phyloP scores from a whole-genome alignment of 2,888 invertebrate species.

The Drymonia ruficornis region DNA sequence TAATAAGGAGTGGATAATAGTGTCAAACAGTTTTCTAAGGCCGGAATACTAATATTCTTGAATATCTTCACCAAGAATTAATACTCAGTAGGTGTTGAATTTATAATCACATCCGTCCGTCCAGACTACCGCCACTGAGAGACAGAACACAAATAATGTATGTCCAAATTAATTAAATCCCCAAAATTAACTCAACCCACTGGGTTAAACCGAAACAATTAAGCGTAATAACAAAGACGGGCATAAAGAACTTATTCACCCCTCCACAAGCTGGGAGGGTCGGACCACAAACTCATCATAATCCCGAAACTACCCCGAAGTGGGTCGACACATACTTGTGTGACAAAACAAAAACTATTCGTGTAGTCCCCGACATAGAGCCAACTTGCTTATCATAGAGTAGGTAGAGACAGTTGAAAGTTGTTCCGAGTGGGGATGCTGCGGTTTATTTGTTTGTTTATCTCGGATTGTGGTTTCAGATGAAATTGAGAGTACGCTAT shows the following conservation, averaged over 20 bases:
- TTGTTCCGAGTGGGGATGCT: conserved; percentile 22
- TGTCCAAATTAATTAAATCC: background rate
- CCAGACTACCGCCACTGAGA: background rate
- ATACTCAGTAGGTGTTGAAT: no score
- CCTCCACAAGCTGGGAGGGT: background rate
- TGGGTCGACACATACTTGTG: conserved; percentile 3
- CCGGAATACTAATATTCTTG: no score
- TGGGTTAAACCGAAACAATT: conserved; percentile 3
- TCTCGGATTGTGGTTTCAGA: conserved; percentile 13
- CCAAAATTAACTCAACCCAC: conserved; percentile 1
- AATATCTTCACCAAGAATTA: no score
- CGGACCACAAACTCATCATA: conserved; percentile 3
- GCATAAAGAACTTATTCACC: background rate
- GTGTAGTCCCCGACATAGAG: conserved; percentile 31
- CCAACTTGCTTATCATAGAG: conserved; percentile 29
- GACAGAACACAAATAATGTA: background rate
- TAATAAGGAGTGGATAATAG: background rate
- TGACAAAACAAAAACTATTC: conserved; percentile 28
- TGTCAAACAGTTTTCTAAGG: background rate
- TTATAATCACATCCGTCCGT: background rate
- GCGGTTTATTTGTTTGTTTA: conserved; percentile 38
- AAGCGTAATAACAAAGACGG: conserved; percentile 4
- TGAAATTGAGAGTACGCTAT: background rate
- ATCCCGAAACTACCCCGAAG: conserved; percentile 5
- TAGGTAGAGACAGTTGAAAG: conserved; percentile 23